Conservation (phyloP, 1,140 invertebrate genomes). For the Eciton burchellii region DNA sequence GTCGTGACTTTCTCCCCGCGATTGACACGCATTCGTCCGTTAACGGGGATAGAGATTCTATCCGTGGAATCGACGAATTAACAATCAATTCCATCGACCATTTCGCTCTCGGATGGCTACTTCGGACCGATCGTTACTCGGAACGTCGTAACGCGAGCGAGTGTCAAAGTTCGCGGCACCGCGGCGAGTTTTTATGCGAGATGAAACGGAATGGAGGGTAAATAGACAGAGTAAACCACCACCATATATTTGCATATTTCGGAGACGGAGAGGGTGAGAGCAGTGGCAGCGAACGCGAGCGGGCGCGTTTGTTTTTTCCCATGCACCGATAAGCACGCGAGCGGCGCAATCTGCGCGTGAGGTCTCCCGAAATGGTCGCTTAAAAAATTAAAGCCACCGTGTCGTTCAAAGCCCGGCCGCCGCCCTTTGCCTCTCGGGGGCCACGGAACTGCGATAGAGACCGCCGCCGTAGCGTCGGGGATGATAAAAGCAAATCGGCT, state of each 20-base stretch:
- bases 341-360: slow-evolving; percentile 21
- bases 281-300: no score
- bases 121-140: neutral
- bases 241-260: slow-evolving; percentile 40
- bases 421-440: neutral
- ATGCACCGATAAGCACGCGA: slow-evolving; percentile 29
- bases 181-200: slow-evolving; percentile 43
- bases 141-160: slow-evolving; percentile 10
- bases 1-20: neutral
- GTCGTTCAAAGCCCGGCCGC: slow-evolving; percentile 36
- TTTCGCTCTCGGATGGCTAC: neutral
- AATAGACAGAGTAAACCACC: slow-evolving; percentile 52
- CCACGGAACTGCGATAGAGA: slow-evolving; percentile 36
- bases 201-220: slow-evolving; percentile 34
- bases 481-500: slow-evolving; percentile 61
- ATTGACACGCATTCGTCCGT: neutral
- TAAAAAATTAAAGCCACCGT: slow-evolving; percentile 49
- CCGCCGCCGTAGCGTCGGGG: slow-evolving; percentile 19
- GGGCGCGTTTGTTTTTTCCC: slow-evolving; percentile 4
- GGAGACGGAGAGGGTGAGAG: neutral
- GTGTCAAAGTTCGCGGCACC: neutral
- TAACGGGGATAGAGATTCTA: no score
- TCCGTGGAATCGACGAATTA: neutral
- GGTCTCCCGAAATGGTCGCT: slow-evolving; percentile 9
- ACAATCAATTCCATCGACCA: neutral